phyloP scores from a whole-genome alignment of 2,113 vertebrate genomes.

The Oceanites oceanicus region DNA sequence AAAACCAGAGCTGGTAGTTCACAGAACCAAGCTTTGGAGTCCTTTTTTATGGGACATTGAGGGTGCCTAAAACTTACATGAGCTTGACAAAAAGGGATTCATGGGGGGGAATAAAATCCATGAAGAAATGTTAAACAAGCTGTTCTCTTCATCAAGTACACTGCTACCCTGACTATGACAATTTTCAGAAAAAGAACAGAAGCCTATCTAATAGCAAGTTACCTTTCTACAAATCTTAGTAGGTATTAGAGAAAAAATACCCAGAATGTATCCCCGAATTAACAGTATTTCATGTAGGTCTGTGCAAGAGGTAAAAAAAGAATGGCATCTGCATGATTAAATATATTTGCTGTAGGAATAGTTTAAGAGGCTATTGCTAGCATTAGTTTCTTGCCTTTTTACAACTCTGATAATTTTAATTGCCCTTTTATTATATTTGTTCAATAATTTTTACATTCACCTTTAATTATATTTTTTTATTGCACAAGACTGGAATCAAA shows the following conservation, averaged over 20 bases:
- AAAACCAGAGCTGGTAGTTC: background rate
- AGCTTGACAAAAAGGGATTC: background rate
- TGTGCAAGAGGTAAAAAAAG: background rate
- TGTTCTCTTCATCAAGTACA: background rate
- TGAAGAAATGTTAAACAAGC: background rate
- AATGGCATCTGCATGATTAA: background rate
- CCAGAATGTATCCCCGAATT: background rate
- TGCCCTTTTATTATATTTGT: slow-evolving; percentile 34
- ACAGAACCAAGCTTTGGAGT: background rate
- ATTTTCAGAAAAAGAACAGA: background rate
- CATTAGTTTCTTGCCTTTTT: slow-evolving; percentile 20
- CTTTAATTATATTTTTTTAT: slow-evolving; percentile 36
- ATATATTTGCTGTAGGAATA: background rate
- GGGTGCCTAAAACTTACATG: background rate
- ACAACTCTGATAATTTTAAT: slow-evolving; percentile 13
- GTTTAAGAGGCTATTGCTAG: background rate
- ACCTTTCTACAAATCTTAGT: background rate
- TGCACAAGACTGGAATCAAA: background rate
- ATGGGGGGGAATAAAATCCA: background rate
- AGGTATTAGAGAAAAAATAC: background rate
- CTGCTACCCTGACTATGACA: background rate
- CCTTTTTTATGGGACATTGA: background rate
- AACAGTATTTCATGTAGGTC: background rate
- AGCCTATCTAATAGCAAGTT: background rate
- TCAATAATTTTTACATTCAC: slow-evolving; percentile 28